Base-by-base conservation (phyloP, 1,140 invertebrate species). In the Tribolium castaneum region DNA sequence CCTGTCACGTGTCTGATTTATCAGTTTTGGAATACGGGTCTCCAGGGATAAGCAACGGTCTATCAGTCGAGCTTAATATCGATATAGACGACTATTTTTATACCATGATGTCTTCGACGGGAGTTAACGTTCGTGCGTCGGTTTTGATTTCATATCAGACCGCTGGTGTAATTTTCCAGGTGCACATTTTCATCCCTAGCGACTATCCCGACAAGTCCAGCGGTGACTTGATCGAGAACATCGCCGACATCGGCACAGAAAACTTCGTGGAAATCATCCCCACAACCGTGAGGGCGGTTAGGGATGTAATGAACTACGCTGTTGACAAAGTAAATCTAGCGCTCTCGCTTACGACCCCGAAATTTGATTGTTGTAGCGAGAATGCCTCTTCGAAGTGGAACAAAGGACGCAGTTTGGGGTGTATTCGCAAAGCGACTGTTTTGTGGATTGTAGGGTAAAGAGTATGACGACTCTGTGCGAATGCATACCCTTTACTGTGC, bases 371-470 rank as follows among this genome's bases (percentile, higher is more conserved):
- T 66, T 81, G 10, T 83, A 91, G 86, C 86, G 90, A 39, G 86
- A 89, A 19, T 92, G 91, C 76, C 84, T 89, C 2, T 91, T 91
- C 77, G 72, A 84, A 1, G 84, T 89, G 59, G 91, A 91, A 73
- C 59, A 70, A 1, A 74, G 81, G 0, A 73, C 85, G 1, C 87
- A 85, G 39, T 82, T 83, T 1, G 80, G 84, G 0, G 76, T 85
- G 74, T 92, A 92, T 79, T 90, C 88, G 12, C 90, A 89, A 79
- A 91, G 89, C 79, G 86, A 90, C 49, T 92, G 91, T 78, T 87
- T 92, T 3, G 86, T 89, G 1, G 84, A 87, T 14, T 92, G 91
- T 80, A 87, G 88, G n/a, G 84, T 89, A 0, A 84, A 84, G 3
- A 86, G 88, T 6, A 84, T 91, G 1, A 80, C 84, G 35, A 82